Evolutionary conservation across 92 coral and sea anemone species (phyloP).

Genomic region (Pocillopora meandrina): DNA sequence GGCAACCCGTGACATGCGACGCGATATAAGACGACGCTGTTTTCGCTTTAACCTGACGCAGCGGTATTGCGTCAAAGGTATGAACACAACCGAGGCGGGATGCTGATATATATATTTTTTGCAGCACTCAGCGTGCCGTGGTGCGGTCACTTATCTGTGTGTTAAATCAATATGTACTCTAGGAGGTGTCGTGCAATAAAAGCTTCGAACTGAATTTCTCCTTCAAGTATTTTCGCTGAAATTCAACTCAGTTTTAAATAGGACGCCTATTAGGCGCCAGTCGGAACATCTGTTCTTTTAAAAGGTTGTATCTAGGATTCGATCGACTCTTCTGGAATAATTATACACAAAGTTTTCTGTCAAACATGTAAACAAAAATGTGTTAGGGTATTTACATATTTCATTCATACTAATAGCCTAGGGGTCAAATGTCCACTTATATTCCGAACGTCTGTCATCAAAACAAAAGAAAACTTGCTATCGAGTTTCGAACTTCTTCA

Average conservation of each 20-base stretch:
- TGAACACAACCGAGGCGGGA: not conserved
- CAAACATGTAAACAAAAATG: conserved; percentile 44
- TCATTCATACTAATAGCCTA: conserved; percentile 41
- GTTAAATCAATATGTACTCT: not conserved
- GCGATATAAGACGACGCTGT: not conserved
- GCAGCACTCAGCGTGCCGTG: not conserved
- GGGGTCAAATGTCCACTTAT: conserved; percentile 29
- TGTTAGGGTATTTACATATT: conserved; percentile 55
- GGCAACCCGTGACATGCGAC: conserved; percentile 7
- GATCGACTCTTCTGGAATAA: not conserved
- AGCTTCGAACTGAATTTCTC: conserved; percentile 9
- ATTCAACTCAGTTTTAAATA: not conserved
- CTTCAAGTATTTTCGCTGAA: not conserved
- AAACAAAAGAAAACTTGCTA: not conserved
- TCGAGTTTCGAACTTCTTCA: not conserved
- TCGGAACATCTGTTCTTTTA: not conserved
- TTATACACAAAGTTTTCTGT: conserved; percentile 23
- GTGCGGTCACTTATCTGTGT: not conserved
- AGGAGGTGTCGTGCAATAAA: not conserved
- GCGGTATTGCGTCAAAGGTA: conserved; percentile 4
- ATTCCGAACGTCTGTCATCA: not conserved
- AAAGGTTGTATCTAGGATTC: not conserved
- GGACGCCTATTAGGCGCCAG: not conserved
- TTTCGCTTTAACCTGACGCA: conserved; percentile 13
- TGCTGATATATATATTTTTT: not conserved